Percentiles rank a stretch among this genome's conserved stretches.
Conservation (phyloP, 2,888 invertebrate species). For the Morpho helenor region DNA sequence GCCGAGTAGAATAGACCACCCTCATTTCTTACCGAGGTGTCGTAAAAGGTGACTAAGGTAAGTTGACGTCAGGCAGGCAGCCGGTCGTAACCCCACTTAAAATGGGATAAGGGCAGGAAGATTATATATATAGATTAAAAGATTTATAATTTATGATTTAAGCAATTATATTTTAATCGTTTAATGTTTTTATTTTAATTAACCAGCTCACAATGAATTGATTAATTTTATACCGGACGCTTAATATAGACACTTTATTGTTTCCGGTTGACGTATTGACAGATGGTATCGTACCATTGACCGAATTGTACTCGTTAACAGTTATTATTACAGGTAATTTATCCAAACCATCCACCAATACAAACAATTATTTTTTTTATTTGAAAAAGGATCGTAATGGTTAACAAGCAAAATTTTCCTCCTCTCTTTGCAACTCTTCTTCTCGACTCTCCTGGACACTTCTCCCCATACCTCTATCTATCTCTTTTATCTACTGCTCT, state of each 20-base stretch:
- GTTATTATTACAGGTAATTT: background rate
- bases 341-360: background rate
- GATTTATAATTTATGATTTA: background rate
- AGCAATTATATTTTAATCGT: constrained; percentile 28
- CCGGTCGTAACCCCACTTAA: no score
- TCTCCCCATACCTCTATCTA: no score
- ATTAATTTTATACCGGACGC: constrained; percentile 28
- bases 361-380: background rate
- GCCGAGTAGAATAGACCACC: no score
- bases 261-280: constrained; percentile 67
- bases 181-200: background rate
- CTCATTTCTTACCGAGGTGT: no score
- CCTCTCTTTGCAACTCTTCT: no score
- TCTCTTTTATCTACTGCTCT: no score
- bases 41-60: no score
- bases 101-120: no score
- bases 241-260: constrained; percentile 53
- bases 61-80: no score
- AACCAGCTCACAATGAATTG: background rate
- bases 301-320: constrained; percentile 19
- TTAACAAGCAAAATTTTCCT: no score
- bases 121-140: background rate
- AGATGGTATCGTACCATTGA: constrained; percentile 46
- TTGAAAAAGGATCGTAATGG: no score
- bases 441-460: no score